Conservation (phyloP, 2,113 vertebrate species). For the Nerophis ophidion region DNA sequence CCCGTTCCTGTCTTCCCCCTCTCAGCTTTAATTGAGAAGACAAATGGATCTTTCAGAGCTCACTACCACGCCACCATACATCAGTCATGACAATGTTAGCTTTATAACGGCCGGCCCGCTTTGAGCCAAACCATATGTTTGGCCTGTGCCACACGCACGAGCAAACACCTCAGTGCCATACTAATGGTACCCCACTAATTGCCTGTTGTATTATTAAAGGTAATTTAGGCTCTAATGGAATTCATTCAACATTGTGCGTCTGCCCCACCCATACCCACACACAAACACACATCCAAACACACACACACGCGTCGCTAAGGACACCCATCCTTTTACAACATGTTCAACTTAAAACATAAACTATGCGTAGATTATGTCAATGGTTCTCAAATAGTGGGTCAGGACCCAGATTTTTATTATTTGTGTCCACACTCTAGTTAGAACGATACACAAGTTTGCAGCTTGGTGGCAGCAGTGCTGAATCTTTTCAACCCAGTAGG, state of each 20-base stretch:
- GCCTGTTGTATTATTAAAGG: slow-evolving; percentile 76
- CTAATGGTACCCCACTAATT: slow-evolving; percentile 70
- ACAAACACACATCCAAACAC: slow-evolving; percentile 9
- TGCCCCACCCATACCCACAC: slow-evolving; percentile 28
- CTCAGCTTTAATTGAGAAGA: slow-evolving; percentile 73
- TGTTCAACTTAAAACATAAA: background rate
- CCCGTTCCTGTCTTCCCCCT: slow-evolving; percentile 63
- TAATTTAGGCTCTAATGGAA: slow-evolving; percentile 73
- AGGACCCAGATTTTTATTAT: too few species aligned
- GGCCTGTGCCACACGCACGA: slow-evolving; percentile 60
- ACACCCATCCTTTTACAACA: background rate
- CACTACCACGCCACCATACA: slow-evolving; percentile 67
- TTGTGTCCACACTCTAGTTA: too few species aligned
- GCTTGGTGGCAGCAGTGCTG: too few species aligned
- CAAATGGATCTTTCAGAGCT: slow-evolving; percentile 77
- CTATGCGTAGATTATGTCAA: background rate
- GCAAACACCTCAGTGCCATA: slow-evolving; percentile 65
- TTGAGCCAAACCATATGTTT: slow-evolving; percentile 74
- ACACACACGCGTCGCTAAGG: slow-evolving; percentile 8
- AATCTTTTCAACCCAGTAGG: too few species aligned
- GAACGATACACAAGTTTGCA: too few species aligned
- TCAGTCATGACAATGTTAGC: slow-evolving; percentile 74
- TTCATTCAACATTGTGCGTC: slow-evolving; percentile 66
- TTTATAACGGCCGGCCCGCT: slow-evolving; percentile 70
- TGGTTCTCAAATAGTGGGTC: background rate